Percentiles rank a stretch among this genome's conserved stretches.
These are phyloP conservation scores for Dinocampus coccinellae DNA, from an alignment of 2,888 invertebrate species.

Conservation along the genomic window DNA sequence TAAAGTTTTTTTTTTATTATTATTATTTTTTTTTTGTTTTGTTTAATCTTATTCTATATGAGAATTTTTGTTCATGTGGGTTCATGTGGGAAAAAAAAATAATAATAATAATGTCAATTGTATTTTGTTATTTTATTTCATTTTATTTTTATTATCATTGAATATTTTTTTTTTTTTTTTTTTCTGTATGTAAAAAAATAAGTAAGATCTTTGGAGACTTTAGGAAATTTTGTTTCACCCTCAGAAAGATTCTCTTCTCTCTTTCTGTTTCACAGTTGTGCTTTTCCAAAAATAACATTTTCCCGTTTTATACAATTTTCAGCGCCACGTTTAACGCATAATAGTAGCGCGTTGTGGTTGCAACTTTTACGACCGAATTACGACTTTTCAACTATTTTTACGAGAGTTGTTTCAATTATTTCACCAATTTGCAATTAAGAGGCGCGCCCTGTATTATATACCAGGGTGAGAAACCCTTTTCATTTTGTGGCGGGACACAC, in stretches of 20 bases:
- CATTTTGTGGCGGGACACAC: slow-evolving; percentile 25
- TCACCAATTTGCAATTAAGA: slow-evolving; percentile 70
- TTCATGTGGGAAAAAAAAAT: too few relatives aligned
- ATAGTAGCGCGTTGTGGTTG: slow-evolving; percentile 62
- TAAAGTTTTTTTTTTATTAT: not conserved
- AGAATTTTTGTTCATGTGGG: too few relatives aligned
- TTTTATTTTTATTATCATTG: too few relatives aligned
- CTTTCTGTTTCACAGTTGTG: not conserved
- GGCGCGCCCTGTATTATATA: slow-evolving; percentile 48
- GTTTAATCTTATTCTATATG: not conserved
- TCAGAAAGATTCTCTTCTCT: not conserved
- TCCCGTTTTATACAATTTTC: slow-evolving; percentile 12
- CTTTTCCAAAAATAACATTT: too few relatives aligned
- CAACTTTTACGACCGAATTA: slow-evolving; percentile 66
- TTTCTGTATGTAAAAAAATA: too few relatives aligned
- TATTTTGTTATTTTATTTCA: too few relatives aligned
- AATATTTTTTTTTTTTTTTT: not conserved
- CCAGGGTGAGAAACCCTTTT: slow-evolving; percentile 40
- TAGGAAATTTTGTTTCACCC: slow-evolving; percentile 16
- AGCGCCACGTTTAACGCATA: slow-evolving; percentile 48
- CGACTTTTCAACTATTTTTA: slow-evolving; percentile 69
- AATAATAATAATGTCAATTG: too few relatives aligned
- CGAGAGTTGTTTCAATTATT: slow-evolving; percentile 70
- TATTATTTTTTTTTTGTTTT: not conserved
- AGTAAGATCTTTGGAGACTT: slow-evolving; percentile 11